A percentile compares a stretch with the other conserved stretches of the same genome.
These are phyloP conservation scores for Harpagoxenus sublaevis DNA, from an alignment of 2,888 invertebrate genomes.

Conservation along the genomic window DNA sequence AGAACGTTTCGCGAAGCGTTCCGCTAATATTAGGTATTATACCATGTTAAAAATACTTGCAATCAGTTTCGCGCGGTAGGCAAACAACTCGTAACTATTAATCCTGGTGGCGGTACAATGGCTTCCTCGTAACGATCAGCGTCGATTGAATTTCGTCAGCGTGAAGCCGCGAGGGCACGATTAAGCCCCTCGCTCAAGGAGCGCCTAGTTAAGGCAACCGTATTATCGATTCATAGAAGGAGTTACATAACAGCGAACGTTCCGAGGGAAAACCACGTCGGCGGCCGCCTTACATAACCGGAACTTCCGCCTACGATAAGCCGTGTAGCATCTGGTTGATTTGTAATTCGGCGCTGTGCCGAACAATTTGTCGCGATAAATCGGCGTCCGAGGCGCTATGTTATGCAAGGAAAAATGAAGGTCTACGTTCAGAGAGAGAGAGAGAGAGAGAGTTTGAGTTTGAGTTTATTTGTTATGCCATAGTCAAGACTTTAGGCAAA, in stretches of 20 bases:
- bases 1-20: background rate
- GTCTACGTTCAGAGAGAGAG: background rate
- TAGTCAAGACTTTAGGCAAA: no score
- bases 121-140: constrained; percentile 35
- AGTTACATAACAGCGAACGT: constrained; percentile 68
- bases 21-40: background rate
- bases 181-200: constrained; percentile 63
- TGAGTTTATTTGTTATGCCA: no score
- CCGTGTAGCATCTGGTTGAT: constrained; percentile 47
- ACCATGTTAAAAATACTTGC: background rate
- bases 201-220: constrained; percentile 71
- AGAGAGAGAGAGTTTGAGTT: background rate
- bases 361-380: constrained; percentile 70
- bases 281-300: constrained; percentile 69
- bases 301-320: constrained; percentile 71
- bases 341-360: constrained; percentile 67
- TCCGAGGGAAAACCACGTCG: constrained; percentile 54
- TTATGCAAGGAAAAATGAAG: constrained; percentile 2
- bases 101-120: constrained; percentile 5
- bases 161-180: constrained; percentile 52
- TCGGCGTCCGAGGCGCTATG: constrained; percentile 23
- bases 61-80: background rate
- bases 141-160: constrained; percentile 51
- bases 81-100: background rate
- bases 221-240: constrained; percentile 74